phyloP scores from a whole-genome alignment of 2,888 invertebrate species.

The Vesta saturnalis region DNA sequence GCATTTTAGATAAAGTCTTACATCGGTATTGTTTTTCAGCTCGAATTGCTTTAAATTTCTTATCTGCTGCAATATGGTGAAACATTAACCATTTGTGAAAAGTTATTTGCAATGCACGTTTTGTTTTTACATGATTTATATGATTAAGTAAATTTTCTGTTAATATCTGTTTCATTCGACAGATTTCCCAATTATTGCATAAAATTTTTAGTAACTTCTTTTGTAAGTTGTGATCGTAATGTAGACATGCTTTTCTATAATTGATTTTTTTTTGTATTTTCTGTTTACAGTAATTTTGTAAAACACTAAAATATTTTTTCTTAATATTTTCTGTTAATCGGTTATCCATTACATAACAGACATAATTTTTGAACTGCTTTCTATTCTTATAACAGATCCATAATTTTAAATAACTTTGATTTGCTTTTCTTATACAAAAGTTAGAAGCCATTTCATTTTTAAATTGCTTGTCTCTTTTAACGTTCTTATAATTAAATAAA shows the following conservation, averaged over 20 bases:
- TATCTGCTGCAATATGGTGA: not conserved
- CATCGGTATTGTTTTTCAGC: not conserved
- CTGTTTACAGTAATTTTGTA: not conserved
- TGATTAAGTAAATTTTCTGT: not conserved
- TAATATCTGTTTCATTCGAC: too few species aligned
- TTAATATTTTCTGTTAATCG: not conserved
- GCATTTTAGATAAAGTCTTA: not conserved
- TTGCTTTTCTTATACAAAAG: slow-evolving; percentile 39
- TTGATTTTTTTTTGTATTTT: not conserved
- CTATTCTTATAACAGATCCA: slow-evolving; percentile 16
- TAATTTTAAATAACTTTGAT: slow-evolving; percentile 37
- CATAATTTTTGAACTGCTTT: not conserved
- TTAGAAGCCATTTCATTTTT: slow-evolving; percentile 37
- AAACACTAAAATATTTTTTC: not conserved
- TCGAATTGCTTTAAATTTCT: not conserved
- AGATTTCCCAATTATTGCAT: too few species aligned
- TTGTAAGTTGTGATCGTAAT: too few species aligned
- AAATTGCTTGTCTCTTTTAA: slow-evolving; percentile 27
- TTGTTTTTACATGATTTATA: not conserved
- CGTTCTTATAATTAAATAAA: slow-evolving; percentile 16
- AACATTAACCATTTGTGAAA: not conserved
- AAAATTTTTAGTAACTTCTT: too few species aligned
- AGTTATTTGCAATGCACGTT: not conserved
- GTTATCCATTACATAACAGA: not conserved
- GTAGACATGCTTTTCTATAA: not conserved